A percentile compares a stretch with the other conserved stretches of the same genome.
phyloP scores from a whole-genome alignment of 2,888 invertebrate species.

The Callyntrura sp. region DNA sequence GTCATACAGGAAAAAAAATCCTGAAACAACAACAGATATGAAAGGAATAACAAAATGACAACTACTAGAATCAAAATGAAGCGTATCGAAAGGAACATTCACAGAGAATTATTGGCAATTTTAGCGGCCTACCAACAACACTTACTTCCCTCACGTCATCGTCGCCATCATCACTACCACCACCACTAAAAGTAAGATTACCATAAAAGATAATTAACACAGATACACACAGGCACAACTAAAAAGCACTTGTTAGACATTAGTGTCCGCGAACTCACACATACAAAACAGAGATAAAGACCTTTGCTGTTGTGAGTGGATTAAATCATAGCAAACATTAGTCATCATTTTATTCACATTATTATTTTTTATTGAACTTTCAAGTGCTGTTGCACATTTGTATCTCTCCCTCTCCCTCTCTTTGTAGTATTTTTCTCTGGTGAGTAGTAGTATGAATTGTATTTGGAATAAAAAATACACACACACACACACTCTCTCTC shows the following conservation, averaged over 20 bases:
- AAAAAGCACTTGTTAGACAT: neutral
- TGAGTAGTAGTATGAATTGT: neutral
- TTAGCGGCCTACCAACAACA: neutral
- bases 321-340: slow-evolving; percentile 25
- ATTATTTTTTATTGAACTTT: neutral
- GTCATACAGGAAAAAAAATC: no score
- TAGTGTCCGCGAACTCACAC: neutral
- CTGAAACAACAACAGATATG: no score
- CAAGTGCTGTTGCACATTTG: neutral
- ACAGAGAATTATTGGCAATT: no score
- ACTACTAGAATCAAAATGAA: no score
- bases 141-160: neutral
- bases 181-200: neutral
- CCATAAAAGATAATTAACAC: slow-evolving; percentile 23
- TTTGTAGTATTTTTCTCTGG: slow-evolving; percentile 18
- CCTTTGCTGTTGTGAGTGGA: neutral
- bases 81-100: no score
- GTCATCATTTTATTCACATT: slow-evolving; percentile 51
- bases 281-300: no score
- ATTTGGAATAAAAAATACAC: neutral
- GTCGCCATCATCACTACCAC: neutral
- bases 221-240: neutral
- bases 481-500: no score
- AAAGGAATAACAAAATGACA: no score
- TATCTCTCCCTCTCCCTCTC: neutral